Base-by-base conservation (phyloP, 2,113 vertebrate species). In the Paradoxurus hermaphroditus region DNA sequence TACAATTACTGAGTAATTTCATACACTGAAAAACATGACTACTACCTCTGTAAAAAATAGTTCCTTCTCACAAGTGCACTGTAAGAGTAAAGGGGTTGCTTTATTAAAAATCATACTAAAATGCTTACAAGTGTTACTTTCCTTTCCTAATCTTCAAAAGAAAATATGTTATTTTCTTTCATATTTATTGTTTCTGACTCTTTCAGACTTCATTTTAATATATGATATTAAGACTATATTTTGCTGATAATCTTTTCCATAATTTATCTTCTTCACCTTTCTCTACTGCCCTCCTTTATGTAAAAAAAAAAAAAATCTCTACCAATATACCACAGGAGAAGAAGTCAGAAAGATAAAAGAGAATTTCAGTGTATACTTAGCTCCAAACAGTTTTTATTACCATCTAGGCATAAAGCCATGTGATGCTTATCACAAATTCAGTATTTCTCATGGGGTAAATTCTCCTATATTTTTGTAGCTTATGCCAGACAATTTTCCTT, bases 31-130 rank as follows among this genome's bases (percentile, higher is more conserved):
- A 95, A 93, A 34, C 65, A 8, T 63, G 7, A 23, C 21, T 51
- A 51, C 18, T 49, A 15, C 41, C 56, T 81, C 1, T 41, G 39
- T 88, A 79, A 91, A 18, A 92, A 63, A 51, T 31, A n/a, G 18
- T n/a, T 84, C 23, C 25, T 68, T 73, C 25, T 65, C 19, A 21
- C 12, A 93, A 79, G 34, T 67, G 3, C 14, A 23, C 53, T 86
- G 3, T 86, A 81, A 86, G 13, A 72, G 36, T 44, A 68, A 90
- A 82, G 16, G 75, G 29, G 25, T 63, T 95, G 27, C 13, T n/a
- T 65, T 86, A 62, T 81, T 94, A 78, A 92, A 92, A 97, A 41
- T 85, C 29, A 82, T 36, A 12, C n/a, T 86, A 78, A 92, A 90
- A 70, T 90, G 44, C 21, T 73, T 46, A 10, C 68, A 91, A 87